Evolutionary conservation across 2,797 vertebrate species (phyloP).

Genomic region (Lepilemur septentrionalis): DNA sequence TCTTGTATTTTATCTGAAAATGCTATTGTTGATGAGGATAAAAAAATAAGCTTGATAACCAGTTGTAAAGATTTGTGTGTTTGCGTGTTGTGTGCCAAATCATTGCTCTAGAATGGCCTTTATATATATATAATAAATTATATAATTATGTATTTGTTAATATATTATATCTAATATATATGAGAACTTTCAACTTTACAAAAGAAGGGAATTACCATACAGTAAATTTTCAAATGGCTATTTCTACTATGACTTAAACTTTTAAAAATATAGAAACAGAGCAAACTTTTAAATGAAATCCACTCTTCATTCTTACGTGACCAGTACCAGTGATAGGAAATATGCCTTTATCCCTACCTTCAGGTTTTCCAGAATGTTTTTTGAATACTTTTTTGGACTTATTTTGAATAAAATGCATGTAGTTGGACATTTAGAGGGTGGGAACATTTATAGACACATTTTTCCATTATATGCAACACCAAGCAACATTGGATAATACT

Average conservation of each 20-base stretch:
- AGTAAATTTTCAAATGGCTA: slow-evolving; percentile 56
- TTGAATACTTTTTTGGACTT: slow-evolving; percentile 26
- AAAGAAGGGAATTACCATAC: not conserved
- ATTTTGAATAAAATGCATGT: slow-evolving; percentile 56
- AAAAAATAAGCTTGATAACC: not conserved
- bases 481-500: slow-evolving; percentile 32
- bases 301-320: not conserved
- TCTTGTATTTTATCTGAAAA: not conserved
- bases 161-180: too few species aligned
- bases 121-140: not conserved
- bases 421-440: slow-evolving; percentile 41
- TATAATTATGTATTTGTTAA: too few species aligned
- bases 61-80: not conserved
- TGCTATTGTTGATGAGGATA: not conserved
- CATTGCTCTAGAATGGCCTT: not conserved
- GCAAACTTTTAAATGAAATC: slow-evolving; percentile 39
- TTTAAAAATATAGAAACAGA: slow-evolving; percentile 32
- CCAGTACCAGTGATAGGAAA: not conserved
- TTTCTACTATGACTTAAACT: slow-evolving; percentile 59
- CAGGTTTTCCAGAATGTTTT: not conserved
- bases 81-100: not conserved
- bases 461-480: slow-evolving; percentile 54
- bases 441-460: slow-evolving; percentile 63
- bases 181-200: slow-evolving; percentile 55
- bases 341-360: not conserved